Conservation (phyloP, 2,797 vertebrate species). For the Tarsius wallacei region DNA sequence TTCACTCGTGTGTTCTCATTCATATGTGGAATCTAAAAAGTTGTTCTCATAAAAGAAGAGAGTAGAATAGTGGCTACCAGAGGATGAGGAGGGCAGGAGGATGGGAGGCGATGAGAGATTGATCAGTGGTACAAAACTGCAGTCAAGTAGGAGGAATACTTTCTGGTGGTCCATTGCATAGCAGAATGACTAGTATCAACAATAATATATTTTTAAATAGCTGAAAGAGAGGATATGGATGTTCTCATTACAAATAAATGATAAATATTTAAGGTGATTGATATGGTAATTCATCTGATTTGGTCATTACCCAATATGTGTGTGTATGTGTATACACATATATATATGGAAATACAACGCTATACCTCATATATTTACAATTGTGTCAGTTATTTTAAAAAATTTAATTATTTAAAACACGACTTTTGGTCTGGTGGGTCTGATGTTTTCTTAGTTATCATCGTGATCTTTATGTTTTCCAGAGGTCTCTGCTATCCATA, state of each 20-base stretch:
- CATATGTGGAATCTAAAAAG: background rate
- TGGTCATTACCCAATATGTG: background rate
- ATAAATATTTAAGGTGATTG: background rate
- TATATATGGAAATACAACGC: background rate
- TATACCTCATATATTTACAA: background rate
- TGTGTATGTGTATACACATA: too few species aligned
- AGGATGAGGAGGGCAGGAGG: background rate
- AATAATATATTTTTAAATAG: background rate
- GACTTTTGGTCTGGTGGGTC: background rate
- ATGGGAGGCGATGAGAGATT: background rate
- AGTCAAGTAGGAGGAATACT: background rate
- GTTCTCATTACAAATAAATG: background rate
- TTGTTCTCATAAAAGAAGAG: background rate
- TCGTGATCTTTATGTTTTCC: background rate
- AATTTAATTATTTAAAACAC: too few species aligned
- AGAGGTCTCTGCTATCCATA: background rate
- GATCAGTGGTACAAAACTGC: background rate
- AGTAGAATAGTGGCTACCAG: background rate
- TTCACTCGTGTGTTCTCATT: background rate
- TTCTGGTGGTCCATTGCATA: background rate
- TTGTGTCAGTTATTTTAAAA: background rate
- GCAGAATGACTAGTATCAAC: background rate
- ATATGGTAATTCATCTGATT: background rate
- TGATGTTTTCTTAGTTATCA: constrained; percentile 26
- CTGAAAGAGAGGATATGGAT: background rate